phyloP scores from a whole-genome alignment of 2,797 vertebrate genomes.

The Hemibagrus guttatus region DNA sequence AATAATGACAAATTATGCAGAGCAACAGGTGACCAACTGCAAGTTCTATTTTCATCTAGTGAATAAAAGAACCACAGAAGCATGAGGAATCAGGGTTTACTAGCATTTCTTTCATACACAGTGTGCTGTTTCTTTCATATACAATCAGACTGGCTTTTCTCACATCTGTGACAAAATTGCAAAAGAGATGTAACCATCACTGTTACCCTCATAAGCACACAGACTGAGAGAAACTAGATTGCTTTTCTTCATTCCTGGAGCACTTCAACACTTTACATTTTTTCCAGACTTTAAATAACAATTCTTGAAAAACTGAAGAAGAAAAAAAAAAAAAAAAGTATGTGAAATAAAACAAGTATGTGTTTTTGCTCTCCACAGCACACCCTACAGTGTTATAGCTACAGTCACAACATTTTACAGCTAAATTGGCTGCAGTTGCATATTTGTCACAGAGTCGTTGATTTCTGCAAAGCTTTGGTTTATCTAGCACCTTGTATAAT shows the following conservation, averaged over 20 bases:
- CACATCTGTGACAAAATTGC: not conserved
- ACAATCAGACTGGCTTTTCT: not conserved
- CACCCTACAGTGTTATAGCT: not conserved
- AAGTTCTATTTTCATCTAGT: not conserved
- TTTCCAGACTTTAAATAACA: not conserved
- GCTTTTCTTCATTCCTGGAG: not conserved
- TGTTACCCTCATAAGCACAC: not conserved
- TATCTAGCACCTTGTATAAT: slow-evolving; percentile 1
- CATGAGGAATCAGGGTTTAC: not conserved
- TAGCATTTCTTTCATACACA: not conserved
- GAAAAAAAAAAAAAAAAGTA: too few species aligned
- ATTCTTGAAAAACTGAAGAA: not conserved
- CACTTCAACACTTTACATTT: not conserved
- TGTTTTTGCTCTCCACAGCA: not conserved
- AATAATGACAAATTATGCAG: not conserved
- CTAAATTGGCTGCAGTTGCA: not conserved
- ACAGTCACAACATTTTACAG: not conserved
- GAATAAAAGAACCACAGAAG: not conserved
- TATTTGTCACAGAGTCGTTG: not conserved
- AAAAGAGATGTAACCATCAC: not conserved
- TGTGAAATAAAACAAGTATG: too few species aligned
- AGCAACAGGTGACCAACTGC: not conserved
- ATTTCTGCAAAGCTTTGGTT: not conserved
- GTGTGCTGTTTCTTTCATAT: not conserved
- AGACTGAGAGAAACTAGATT: not conserved